Conservation (phyloP, 2,113 vertebrate species). For the Rattus rattus region DNA sequence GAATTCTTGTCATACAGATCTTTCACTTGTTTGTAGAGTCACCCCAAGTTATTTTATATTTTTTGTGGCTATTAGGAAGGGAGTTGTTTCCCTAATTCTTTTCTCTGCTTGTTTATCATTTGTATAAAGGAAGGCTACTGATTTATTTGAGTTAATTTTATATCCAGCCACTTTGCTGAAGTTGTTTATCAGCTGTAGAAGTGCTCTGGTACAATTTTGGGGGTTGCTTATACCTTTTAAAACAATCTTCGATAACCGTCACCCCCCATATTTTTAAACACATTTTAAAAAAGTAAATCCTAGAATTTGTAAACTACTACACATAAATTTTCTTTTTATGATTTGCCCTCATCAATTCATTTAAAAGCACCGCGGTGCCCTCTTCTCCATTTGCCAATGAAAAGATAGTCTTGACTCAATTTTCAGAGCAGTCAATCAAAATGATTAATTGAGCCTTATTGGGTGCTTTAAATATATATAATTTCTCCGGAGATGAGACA, state of each 20-base stretch:
- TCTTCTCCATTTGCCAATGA: slow-evolving; percentile 59
- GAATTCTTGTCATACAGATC: no score
- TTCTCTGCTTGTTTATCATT: no score
- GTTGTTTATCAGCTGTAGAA: no score
- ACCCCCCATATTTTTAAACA: background rate
- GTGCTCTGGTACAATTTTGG: no score
- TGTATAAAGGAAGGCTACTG: no score
- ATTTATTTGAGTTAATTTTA: no score
- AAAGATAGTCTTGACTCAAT: slow-evolving; percentile 32
- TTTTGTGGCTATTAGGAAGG: no score
- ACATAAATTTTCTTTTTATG: slow-evolving; percentile 47
- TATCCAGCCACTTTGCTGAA: no score
- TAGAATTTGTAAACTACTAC: slow-evolving; percentile 42
- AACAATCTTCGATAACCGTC: background rate
- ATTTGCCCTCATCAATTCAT: slow-evolving; percentile 48
- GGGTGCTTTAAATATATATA: slow-evolving; percentile 44
- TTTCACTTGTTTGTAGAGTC: no score
- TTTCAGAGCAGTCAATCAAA: slow-evolving; percentile 58
- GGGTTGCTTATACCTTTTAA: background rate
- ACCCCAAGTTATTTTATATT: no score
- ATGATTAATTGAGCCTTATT: slow-evolving; percentile 23
- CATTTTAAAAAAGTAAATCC: background rate
- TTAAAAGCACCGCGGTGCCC: slow-evolving; percentile 25
- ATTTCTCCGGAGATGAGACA: slow-evolving; percentile 7
- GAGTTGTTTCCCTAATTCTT: no score